Conservation (phyloP, 92 coral and sea anemone genomes). For the Pocillopora meandrina region DNA sequence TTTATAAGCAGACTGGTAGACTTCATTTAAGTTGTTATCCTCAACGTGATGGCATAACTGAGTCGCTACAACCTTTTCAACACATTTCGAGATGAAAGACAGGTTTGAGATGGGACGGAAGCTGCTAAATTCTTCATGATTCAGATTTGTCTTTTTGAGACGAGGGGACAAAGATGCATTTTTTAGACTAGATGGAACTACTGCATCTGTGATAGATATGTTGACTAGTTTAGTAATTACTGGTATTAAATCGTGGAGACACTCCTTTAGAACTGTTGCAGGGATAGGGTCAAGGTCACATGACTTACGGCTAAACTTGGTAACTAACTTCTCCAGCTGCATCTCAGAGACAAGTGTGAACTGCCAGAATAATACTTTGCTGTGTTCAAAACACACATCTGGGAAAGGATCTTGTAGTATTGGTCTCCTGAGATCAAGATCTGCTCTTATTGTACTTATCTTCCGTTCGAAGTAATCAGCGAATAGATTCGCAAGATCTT, state of each 20-base stretch:
- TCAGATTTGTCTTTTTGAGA: constrained; percentile 31
- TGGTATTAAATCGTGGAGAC: no score
- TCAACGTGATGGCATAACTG: constrained; percentile 6
- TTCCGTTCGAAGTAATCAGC: no score
- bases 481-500: no score
- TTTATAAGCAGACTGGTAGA: constrained; percentile 34
- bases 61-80: constrained; percentile 29
- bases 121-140: constrained; percentile 34
- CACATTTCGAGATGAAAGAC: constrained; percentile 31
- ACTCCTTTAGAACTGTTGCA: no score
- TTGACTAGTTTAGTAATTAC: constrained; percentile 38
- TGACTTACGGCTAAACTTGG: no score
- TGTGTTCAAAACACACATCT: no score
- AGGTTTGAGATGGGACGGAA: constrained; percentile 47
- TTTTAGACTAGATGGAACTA: constrained; percentile 35
- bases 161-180: constrained; percentile 36
- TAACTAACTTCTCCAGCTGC: no score
- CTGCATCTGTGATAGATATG: constrained; percentile 35
- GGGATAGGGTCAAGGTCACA: no score
- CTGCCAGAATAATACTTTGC: no score
- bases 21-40: constrained; percentile 7
- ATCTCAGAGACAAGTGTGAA: no score
- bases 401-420: no score
- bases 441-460: no score
- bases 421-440: neutral